Conservation (phyloP, 2,113 vertebrate species). For the Cyanistes caeruleus region DNA sequence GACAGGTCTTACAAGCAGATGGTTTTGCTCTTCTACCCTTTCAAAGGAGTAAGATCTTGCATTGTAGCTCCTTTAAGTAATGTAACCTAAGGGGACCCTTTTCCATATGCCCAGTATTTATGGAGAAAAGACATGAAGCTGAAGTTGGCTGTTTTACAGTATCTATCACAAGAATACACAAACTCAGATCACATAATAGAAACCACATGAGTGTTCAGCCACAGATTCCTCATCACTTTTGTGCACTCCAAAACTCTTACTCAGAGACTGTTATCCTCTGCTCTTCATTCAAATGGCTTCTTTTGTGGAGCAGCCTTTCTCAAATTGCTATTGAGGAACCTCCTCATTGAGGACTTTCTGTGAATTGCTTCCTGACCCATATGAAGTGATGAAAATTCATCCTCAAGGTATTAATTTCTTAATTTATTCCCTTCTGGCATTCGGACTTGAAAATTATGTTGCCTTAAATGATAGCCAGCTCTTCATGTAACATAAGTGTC, state of each 20-base stretch:
- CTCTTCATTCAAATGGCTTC: not conserved
- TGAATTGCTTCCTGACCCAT: not conserved
- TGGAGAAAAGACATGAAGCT: not conserved
- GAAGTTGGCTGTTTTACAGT: not conserved
- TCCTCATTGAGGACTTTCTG: not conserved
- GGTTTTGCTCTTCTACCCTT: not conserved
- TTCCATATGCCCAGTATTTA: not conserved
- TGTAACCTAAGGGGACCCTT: not conserved
- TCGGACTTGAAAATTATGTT: not conserved
- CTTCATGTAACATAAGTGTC: not conserved
- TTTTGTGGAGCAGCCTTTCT: not conserved
- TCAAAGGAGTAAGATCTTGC: not conserved
- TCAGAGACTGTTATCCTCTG: not conserved
- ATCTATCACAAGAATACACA: not conserved
- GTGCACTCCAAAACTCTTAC: not conserved
- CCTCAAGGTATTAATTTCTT: not conserved
- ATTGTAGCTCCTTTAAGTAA: not conserved
- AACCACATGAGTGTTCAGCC: not conserved
- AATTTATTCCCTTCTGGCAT: not conserved
- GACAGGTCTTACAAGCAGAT: not conserved
- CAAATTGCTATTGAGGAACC: not conserved
- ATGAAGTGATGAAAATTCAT: not conserved
- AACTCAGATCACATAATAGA: not conserved
- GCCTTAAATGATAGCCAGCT: not conserved
- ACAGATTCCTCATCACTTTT: not conserved